These are phyloP conservation scores for Brachionus rotundiformis DNA, from an alignment of 1,140 invertebrate species.

Conservation along the genomic window DNA sequence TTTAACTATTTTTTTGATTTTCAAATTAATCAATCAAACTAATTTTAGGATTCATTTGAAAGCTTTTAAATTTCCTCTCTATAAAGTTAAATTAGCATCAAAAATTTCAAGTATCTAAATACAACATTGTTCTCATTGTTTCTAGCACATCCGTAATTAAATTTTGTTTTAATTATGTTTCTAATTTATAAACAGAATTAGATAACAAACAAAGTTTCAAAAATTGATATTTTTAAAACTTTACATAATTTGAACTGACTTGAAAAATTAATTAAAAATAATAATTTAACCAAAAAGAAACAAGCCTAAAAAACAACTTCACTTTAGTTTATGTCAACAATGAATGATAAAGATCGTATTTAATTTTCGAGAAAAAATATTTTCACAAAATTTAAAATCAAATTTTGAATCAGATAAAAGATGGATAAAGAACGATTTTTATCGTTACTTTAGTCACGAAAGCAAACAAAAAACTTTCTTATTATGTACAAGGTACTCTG, in stretches of 20 bases:
- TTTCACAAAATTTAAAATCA: background rate
- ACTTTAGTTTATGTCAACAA: background rate
- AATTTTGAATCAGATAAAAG: too few species aligned
- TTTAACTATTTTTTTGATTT: background rate
- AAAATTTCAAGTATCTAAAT: constrained; percentile 25
- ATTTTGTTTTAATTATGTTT: background rate
- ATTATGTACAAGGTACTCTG: too few species aligned
- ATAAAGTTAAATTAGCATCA: constrained; percentile 34
- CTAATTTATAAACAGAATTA: constrained; percentile 27
- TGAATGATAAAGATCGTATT: too few species aligned
- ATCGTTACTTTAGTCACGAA: too few species aligned
- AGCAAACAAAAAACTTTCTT: too few species aligned
- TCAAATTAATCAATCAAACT: constrained; percentile 18
- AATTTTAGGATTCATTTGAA: background rate
- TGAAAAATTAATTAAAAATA: constrained; percentile 12
- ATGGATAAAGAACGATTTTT: too few species aligned
- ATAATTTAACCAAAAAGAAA: background rate
- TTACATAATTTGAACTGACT: constrained; percentile 35
- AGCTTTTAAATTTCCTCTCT: constrained; percentile 28
- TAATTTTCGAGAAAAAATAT: background rate
- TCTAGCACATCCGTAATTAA: background rate
- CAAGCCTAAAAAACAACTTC: background rate
- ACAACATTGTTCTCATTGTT: background rate
- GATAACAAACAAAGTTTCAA: constrained; percentile 4
- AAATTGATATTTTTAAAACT: background rate